Conservation (phyloP, 2,113 vertebrate species). For the Columbina picui region DNA sequence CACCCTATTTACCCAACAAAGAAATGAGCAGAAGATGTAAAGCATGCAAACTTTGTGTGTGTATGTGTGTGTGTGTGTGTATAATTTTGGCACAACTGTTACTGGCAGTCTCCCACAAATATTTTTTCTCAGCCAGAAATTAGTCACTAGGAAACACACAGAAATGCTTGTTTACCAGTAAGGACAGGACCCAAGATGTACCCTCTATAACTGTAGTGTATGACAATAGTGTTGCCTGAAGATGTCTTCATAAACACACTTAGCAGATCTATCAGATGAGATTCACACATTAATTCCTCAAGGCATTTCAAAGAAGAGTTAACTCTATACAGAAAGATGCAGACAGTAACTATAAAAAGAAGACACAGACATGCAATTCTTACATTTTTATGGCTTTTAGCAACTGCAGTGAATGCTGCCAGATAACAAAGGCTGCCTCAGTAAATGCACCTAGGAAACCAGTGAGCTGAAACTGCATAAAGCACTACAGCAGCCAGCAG, state of each 20-base stretch:
- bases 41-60: background rate
- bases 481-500: background rate
- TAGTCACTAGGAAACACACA: conserved; percentile 1
- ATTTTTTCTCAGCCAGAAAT: background rate
- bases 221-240: background rate
- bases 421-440: background rate
- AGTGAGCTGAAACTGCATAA: background rate
- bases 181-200: background rate
- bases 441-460: background rate
- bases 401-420: background rate
- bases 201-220: background rate
- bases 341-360: background rate
- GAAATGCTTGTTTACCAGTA: background rate
- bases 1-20: background rate
- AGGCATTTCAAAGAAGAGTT: conserved; percentile 26
- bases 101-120: background rate
- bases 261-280: conserved; percentile 22
- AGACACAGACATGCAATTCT: background rate
- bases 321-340: background rate
- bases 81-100: background rate
- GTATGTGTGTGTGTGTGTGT: no score
- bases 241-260: conserved; percentile 30
- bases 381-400: background rate
- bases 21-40: background rate
- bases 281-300: conserved; percentile 25